Percentiles rank a stretch among this genome's conserved stretches.
phyloP scores from a whole-genome alignment of 2,113 vertebrate genomes.

The Dermatemys mawii region DNA sequence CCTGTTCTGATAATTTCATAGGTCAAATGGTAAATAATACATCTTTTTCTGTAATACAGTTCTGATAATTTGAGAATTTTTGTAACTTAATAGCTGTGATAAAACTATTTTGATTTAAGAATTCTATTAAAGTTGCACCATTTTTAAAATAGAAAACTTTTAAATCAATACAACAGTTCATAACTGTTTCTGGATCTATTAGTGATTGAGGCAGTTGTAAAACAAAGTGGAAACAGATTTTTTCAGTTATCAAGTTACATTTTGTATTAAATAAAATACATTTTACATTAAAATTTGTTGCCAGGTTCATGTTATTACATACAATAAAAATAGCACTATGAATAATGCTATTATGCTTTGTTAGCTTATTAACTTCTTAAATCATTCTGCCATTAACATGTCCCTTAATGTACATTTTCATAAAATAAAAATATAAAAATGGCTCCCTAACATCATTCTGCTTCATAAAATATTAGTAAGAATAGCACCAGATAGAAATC shows the following conservation, averaged over 20 bases:
- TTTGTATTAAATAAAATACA: slow-evolving; percentile 8
- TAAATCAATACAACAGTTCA: not conserved
- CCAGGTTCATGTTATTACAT: not conserved
- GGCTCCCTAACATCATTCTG: not conserved
- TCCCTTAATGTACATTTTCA: slow-evolving; percentile 32
- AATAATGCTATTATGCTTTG: slow-evolving; percentile 27
- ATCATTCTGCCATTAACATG: slow-evolving; percentile 44
- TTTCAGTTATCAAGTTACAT: slow-evolving; percentile 10
- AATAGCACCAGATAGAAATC: slow-evolving; percentile 12
- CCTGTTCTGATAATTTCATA: not conserved
- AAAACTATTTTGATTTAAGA: not conserved
- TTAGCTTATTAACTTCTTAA: slow-evolving; percentile 42
- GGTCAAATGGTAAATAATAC: not conserved
- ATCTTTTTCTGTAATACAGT: not conserved
- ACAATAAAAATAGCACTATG: slow-evolving; percentile 18
- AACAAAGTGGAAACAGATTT: slow-evolving; percentile 8
- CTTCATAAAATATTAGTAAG: slow-evolving; percentile 34
- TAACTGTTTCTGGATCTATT: not conserved
- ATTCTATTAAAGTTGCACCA: not conserved
- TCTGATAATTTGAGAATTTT: not conserved
- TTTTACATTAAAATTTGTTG: not conserved
- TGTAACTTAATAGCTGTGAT: not conserved
- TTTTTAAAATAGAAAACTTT: slow-evolving; percentile 14
- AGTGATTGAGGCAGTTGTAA: slow-evolving; percentile 11
- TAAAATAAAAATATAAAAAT: slow-evolving; percentile 9